Evolutionary conservation across 2,113 vertebrate species (phyloP), one percentile per base, ranked within the genome.

Genomic region (Cheirogaleus medius): DNA sequence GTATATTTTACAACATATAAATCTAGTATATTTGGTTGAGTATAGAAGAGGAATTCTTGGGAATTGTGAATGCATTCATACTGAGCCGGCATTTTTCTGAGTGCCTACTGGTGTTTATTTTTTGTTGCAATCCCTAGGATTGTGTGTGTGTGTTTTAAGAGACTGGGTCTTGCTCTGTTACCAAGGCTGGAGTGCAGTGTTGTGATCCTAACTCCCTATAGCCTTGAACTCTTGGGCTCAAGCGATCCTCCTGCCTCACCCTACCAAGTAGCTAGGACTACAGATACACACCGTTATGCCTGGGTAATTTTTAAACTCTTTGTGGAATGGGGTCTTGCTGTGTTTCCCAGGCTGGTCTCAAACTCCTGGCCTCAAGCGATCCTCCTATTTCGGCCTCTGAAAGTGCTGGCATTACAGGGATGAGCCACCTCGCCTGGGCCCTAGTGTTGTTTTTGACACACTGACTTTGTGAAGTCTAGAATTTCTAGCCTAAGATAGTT

Each of bases 401-500:
- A 44, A 29, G 13, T 29, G 39, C 23, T 74, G 39, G 25, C 25
- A 44, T 74, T 74, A 44, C 39, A 73, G 39, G 23, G 0, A 34
- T 73, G 69, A 27, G 39, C 11, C 39, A 73, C 71, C 13, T 3
- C 5, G 12, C 25, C 71, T 29, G 25, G 60, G 60, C 23, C 42
- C 39, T 44, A 44, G 71, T 47, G 15, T 63, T 84, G 47, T 63
- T 87, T 58, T 80, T 39, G 87, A 78, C 32, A 85, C 25, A 54
- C 93, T 60, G 87, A 78, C 86, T 94, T 77, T 91, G 37, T 83
- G 32, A 88, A 58, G 20, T 54, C 52, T 91, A 71, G 78, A 76
- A 87, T 77, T 93, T 96, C 66, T 91, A 56, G 56, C 68, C 12
- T 82, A 60, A 81, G 77, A 64, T 58, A 56, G 68, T 84, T 82